Base-by-base conservation (phyloP, 2,888 invertebrate species). In the Synanthedon formicaeformis region DNA sequence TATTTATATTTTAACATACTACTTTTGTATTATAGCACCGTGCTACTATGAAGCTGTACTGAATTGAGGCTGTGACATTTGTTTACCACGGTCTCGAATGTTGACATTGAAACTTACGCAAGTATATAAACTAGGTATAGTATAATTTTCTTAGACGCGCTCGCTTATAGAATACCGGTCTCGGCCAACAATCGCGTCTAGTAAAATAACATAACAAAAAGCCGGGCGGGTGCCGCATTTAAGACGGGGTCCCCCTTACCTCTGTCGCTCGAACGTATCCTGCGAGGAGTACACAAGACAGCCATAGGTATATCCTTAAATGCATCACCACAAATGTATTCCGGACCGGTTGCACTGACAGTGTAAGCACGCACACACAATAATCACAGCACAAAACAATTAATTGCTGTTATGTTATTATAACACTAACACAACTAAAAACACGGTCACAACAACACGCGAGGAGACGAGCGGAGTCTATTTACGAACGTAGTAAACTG, bases 201-300 rank as follows among this genome's bases (percentile, higher is more conserved):
- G 66, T 63, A 65, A 58, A 16, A 40, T 41, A 50, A 50, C 64
- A 56, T 52, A 71, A 84, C 79, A 81, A 82, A 84, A 83, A 81
- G 78, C 80, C 82, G 78, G 78, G 69, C 69, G 66, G 80, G 74
- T 75, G 78, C 79, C 78, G 83, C 75, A 75, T 78, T 79, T 76
- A 82, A 84, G 82, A 83, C 79, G 77, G 76, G 12, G 34, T 73
- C 77, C 79, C 81, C 88, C 91, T 91, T 90, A 92, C 92, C 92
- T 92, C 92, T 88, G 90, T 89, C 84, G 91, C 92, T 88, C 91
- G 89, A 85, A 91, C 91, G 88, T 91, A 92, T 90, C 92, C 92
- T 80, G 90, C 85, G 78, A 92, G 89, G 89, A 91, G 89, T 87
- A 92, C 90, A 89, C 90, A 90, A 88, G 90, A 90, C 89, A 92